Conservation (phyloP, 2,888 invertebrate species). For the Leucophenga montana region DNA sequence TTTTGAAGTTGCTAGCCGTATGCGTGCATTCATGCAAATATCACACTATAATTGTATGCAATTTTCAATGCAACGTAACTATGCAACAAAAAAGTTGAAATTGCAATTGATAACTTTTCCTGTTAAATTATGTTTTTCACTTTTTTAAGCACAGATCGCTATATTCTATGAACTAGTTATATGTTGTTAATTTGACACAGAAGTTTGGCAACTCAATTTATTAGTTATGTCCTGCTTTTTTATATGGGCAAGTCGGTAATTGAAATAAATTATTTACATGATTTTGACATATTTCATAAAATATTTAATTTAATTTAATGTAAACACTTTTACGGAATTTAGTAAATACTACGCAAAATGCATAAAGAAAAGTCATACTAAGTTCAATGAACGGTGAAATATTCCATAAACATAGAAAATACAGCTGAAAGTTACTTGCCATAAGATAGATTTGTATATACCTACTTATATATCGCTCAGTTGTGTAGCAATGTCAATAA, state of each 20-base stretch:
- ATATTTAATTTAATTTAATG: not conserved
- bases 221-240: no score
- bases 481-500: no score
- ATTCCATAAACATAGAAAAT: not conserved
- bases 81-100: not conserved
- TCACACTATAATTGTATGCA: not conserved
- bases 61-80: not conserved
- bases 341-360: no score
- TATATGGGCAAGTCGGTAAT: not conserved
- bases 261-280: conserved; percentile 1
- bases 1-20: not conserved
- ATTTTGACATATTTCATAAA: not conserved
- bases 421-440: not conserved
- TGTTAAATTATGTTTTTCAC: not conserved
- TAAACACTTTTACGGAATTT: not conserved
- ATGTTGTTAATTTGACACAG: conserved; percentile 26
- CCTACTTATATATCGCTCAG: conserved; percentile 50
- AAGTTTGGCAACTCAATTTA: conserved; percentile 39
- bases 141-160: not conserved
- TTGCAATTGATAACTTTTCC: not conserved
- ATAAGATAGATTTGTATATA: conserved; percentile 50
- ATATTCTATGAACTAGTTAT: not conserved
- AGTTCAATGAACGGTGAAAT: not conserved
- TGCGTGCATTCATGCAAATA: not conserved
- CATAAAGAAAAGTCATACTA: no score